Evolutionary conservation across 2,113 vertebrate species (phyloP), one percentile per base, ranked within the genome.

Genomic region (Isurus oxyrinchus): DNA sequence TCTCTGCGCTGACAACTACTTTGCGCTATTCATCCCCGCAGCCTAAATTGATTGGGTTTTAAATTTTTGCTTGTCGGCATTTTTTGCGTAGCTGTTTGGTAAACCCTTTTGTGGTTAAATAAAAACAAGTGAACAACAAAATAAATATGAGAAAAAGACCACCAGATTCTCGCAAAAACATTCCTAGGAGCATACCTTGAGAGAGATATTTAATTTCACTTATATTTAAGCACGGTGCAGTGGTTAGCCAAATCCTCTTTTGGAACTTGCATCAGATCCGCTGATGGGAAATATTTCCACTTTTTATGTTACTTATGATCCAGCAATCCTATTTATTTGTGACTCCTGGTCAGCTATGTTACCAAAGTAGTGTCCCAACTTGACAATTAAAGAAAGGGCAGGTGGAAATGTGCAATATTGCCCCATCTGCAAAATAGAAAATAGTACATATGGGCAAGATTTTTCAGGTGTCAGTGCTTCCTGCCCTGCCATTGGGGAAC

Each of bases 21-120:
- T 57, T 90, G 27, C 87, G 57, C 59, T 8, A 21, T 63, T 66
- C 88, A 63, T 40, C 6, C 35, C 19, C 59, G 0, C 19, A 35
- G 59, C 57, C 19, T 94, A 40, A 63, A 94, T 94, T 94, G 90
- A 94, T 94, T 94, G 19, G 59, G 16, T 66, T 61, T 49, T 95
- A 25, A 67, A 94, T 72, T 72, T 72, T 95, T 95, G 49, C 8
- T 53, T 55, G 44, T 55, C 55, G 66, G 25, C 94, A 55, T 76
- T 49, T 55, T 16, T n/a, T 94, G 35, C 61, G 2, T 94, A 23
- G 35, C 35, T 94, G 59, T 84, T 84, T 44, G 19, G 16, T 49
- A 63, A 63, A 63, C 19, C 14, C 35, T 63, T 40, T n/a, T 63
- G 90, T 63, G 35, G 90, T 63, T 63, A 94, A 63, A 40, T 93